A percentile compares a stretch with the other conserved stretches of the same genome.
These are phyloP conservation scores for Lamellibrachia luymesi DNA, from an alignment of 1,140 invertebrate species.

Conservation along the genomic window DNA sequence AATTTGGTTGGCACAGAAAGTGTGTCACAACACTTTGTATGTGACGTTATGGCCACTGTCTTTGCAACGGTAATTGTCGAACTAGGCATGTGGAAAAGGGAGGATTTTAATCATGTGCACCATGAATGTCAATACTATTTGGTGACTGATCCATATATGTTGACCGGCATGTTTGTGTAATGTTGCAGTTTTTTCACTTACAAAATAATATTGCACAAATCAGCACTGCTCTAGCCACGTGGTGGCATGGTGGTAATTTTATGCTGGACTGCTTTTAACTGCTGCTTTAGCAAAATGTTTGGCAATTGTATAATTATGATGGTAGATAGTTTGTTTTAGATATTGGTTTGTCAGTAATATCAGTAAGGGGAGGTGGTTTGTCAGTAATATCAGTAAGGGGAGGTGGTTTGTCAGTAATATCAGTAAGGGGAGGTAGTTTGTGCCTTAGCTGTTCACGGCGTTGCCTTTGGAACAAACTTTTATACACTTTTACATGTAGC, in stretches of 20 bases:
- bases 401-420: not conserved
- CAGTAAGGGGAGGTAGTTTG: not conserved
- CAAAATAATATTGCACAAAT: not conserved
- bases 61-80: not conserved
- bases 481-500: not conserved
- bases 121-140: not conserved
- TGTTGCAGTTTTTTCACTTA: not conserved
- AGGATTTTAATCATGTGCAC: not conserved
- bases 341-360: not conserved
- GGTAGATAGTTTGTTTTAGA: not conserved
- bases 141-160: not conserved
- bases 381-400: not conserved
- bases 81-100: not conserved
- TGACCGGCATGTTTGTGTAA: not conserved
- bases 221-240: not conserved
- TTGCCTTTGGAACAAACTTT: not conserved
- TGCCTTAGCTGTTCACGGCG: not conserved
- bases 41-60: not conserved
- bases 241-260: not conserved
- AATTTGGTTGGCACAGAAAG: not conserved
- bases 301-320: not conserved
- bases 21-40: not conserved
- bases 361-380: not conserved
- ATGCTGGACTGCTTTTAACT: not conserved
- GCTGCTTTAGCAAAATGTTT: not conserved